Percentiles rank a stretch among this genome's conserved stretches.
These are phyloP conservation scores for Alcis repandata DNA, from an alignment of 2,888 invertebrate genomes.

Conservation along the genomic window DNA sequence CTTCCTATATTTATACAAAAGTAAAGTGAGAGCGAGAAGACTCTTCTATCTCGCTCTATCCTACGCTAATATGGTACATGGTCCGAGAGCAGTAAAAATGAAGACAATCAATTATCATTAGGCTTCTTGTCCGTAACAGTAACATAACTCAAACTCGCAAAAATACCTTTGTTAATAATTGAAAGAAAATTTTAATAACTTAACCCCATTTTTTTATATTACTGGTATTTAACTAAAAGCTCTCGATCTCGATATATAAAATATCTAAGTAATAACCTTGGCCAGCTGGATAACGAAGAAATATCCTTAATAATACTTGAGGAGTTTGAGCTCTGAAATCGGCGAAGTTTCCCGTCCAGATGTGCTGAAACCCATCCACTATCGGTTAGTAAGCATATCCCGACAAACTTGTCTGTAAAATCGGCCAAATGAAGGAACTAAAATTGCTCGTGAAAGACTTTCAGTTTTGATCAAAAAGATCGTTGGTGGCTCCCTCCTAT, in stretches of 20 bases:
- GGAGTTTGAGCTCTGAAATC: conserved; percentile 53
- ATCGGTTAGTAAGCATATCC: background rate
- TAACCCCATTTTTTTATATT: background rate
- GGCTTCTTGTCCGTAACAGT: no score
- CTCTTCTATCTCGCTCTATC: no score
- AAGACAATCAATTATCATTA: no score
- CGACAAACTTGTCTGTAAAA: background rate
- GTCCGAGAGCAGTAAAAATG: no score
- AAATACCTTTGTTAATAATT: no score
- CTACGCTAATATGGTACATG: no score
- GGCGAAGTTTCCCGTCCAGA: conserved; percentile 58
- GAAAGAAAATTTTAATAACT: no score
- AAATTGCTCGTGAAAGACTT: no score
- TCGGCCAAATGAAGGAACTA: background rate
- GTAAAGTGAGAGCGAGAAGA: no score
- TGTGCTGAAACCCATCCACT: conserved; percentile 46
- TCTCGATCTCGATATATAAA: conserved; percentile 20
- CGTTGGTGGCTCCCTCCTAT: background rate
- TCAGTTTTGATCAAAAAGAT: background rate
- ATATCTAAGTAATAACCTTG: conserved; percentile 22
- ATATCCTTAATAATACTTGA: conserved; percentile 40
- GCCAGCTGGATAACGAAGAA: conserved; percentile 40
- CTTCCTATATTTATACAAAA: no score
- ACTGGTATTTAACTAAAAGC: conserved; percentile 17
- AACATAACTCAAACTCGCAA: no score